phyloP scores from a whole-genome alignment of 92 coral and sea anemone genomes.

The Nematostella vectensis region DNA sequence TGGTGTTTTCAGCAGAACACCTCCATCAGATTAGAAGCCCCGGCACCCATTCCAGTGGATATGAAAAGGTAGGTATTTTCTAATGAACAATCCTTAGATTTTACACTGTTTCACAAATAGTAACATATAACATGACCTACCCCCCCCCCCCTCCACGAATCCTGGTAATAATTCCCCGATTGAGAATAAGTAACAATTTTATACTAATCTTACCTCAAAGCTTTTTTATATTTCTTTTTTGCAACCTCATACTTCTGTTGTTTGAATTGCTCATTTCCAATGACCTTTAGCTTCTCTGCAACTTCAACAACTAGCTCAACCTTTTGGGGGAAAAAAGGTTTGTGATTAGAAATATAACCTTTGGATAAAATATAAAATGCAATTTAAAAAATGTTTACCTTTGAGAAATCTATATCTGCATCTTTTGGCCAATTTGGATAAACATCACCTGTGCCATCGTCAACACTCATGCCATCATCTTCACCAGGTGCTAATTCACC shows the following conservation, averaged over 20 bases:
- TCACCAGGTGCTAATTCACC: constrained; percentile 78
- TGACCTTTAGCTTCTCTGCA: constrained; percentile 60
- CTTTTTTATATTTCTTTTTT: constrained; percentile 68
- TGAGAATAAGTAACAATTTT: too few relatives aligned
- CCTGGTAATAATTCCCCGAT: too few relatives aligned
- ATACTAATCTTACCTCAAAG: constrained; percentile 57
- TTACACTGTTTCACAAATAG: too few relatives aligned
- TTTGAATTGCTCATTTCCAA: constrained; percentile 93
- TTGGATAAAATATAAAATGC: not conserved
- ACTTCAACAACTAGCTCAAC: constrained; percentile 56
- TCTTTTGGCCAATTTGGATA: constrained; percentile 73
- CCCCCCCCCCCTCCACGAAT: too few relatives aligned
- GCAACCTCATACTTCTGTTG: constrained; percentile 71
- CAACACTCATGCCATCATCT: constrained; percentile 56
- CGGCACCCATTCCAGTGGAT: too few relatives aligned
- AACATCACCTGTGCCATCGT: constrained; percentile 92
- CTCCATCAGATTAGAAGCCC: too few relatives aligned
- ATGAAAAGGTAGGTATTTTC: too few relatives aligned
- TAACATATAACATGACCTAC: too few relatives aligned
- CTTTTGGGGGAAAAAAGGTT: constrained; percentile 17
- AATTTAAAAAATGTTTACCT: constrained; percentile 22
- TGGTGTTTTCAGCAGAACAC: too few relatives aligned
- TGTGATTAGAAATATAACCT: not conserved
- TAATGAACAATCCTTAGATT: too few relatives aligned
- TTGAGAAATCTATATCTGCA: constrained; percentile 52